Conservation (phyloP, 2,888 invertebrate species). For the Rhagophthalmus giganteus region DNA sequence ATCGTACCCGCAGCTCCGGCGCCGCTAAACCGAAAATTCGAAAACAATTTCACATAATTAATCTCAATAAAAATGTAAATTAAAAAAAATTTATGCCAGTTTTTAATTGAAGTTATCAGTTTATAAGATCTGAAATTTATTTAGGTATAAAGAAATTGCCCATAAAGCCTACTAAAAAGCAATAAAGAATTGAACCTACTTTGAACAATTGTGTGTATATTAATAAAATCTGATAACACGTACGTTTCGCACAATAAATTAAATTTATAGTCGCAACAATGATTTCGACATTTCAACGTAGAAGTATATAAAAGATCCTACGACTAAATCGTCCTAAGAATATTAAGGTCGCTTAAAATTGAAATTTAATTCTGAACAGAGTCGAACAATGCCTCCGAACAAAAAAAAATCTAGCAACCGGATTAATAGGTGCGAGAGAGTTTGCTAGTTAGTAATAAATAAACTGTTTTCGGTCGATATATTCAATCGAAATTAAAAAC, state of each 20-base stretch:
- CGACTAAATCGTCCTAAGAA: too few relatives aligned
- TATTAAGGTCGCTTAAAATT: too few relatives aligned
- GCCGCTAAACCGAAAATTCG: too few relatives aligned
- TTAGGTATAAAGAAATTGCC: background rate
- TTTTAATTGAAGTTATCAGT: too few relatives aligned
- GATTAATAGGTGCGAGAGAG: background rate
- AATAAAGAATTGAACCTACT: background rate
- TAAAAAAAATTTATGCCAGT: background rate
- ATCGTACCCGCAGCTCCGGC: too few relatives aligned
- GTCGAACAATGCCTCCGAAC: background rate
- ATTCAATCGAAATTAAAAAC: conserved; percentile 33
- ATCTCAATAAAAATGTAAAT: background rate
- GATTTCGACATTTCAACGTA: background rate
- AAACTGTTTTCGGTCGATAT: conserved; percentile 16
- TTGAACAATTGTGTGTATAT: conserved; percentile 13
- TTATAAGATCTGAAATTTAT: too few relatives aligned
- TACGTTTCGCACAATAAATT: conserved; percentile 18
- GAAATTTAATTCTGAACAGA: too few relatives aligned
- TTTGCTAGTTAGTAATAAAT: conserved; percentile 1
- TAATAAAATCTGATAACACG: conserved; percentile 11
- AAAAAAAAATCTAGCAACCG: background rate
- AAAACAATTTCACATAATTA: too few relatives aligned
- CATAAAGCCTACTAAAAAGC: background rate
- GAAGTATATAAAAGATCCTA: background rate
- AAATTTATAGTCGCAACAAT: conserved; percentile 4